Conservation (phyloP, 2,113 vertebrate species). For the Chlorodrepanis virens region DNA sequence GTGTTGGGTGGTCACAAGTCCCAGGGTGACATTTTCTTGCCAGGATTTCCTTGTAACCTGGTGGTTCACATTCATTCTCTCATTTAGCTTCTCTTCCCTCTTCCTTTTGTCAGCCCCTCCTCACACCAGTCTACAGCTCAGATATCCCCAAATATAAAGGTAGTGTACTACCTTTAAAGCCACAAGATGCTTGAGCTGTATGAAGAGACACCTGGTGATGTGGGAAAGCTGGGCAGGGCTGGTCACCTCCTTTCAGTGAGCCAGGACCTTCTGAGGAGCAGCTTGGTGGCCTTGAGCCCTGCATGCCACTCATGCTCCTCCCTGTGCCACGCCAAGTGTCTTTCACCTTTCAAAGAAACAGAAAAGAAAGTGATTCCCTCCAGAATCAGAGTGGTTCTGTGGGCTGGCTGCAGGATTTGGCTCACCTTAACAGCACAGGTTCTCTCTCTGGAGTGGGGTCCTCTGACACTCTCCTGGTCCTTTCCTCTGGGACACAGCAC, state of each 20-base stretch:
- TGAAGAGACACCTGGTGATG: rapidly evolving
- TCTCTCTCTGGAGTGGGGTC: neutral
- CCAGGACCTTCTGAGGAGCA: neutral
- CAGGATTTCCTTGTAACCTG: neutral
- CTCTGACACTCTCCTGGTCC: rapidly evolving
- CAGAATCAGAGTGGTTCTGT: neutral
- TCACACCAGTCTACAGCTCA: rapidly evolving
- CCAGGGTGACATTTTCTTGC: neutral
- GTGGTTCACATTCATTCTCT: neutral
- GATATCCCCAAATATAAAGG: neutral
- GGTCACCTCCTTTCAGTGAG: neutral
- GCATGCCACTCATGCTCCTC: neutral
- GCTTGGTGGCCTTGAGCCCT: neutral
- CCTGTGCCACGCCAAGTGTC: neutral
- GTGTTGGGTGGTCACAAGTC: neutral
- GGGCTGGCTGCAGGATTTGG: neutral
- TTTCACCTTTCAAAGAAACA: neutral
- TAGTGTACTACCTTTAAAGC: rapidly evolving
- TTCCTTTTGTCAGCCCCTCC: neutral
- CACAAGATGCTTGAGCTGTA: neutral
- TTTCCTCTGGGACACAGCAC: rapidly evolving
- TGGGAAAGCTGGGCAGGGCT: neutral
- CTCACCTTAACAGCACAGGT: neutral
- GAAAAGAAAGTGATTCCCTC: neutral
- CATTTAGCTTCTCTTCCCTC: neutral